phyloP scores from a whole-genome alignment of 2,797 vertebrate species.

The Helostoma temminkii region DNA sequence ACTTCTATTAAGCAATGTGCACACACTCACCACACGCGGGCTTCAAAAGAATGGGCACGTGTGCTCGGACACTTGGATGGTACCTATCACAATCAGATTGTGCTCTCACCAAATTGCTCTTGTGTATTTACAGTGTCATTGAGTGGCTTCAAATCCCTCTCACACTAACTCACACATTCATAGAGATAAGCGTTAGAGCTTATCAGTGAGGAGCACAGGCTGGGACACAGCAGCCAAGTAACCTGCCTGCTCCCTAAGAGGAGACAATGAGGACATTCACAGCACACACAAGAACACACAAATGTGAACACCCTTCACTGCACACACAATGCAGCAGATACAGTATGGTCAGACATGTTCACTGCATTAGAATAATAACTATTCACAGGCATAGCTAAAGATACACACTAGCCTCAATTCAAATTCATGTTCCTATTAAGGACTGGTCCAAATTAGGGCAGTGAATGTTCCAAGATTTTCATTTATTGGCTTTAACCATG shows the following conservation, averaged over 20 bases:
- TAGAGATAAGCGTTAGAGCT: conserved; percentile 68
- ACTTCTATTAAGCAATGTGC: neutral
- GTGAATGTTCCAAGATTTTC: conserved; percentile 50
- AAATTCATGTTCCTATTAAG: conserved; percentile 44
- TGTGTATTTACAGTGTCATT: conserved; percentile 10
- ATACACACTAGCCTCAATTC: conserved; percentile 28
- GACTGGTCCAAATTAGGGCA: conserved; percentile 49
- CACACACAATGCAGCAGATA: conserved; percentile 55
- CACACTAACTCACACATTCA: conserved; percentile 19
- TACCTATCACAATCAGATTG: conserved; percentile 41
- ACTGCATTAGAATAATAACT: conserved; percentile 46
- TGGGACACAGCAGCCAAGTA: conserved; percentile 57
- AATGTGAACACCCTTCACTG: conserved; percentile 31
- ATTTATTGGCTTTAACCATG: conserved; percentile 24
- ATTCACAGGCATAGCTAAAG: conserved; percentile 33
- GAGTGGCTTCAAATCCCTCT: conserved; percentile 7
- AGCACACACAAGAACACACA: conserved; percentile 36
- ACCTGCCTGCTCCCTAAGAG: conserved; percentile 54
- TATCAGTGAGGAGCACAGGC: conserved; percentile 67
- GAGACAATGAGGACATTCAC: conserved; percentile 60
- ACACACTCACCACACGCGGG: conserved; percentile 2
- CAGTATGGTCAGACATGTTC: conserved; percentile 29
- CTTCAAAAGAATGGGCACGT: neutral
- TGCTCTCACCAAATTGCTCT: conserved; percentile 18
- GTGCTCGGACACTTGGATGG: neutral